Percentiles rank a stretch among this genome's conserved stretches.
These are phyloP conservation scores for Bombyx mori DNA, from an alignment of 1,140 invertebrate genomes.

Conservation along the genomic window ASM3026992v2 NC_085114.1:359001-359500, in stretches of 20 bases:
- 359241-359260: background rate
- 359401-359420: slow-evolving; percentile 75
- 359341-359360: no score
- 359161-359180: slow-evolving; percentile 82
- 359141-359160: slow-evolving; percentile 80
- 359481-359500: slow-evolving; percentile 68
- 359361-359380: no score
- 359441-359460: slow-evolving; percentile 74
- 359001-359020: no score
- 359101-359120: slow-evolving; percentile 73
- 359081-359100: slow-evolving; percentile 25
- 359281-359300: no score
- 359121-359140: slow-evolving; percentile 76
- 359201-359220: slow-evolving; percentile 81
- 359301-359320: no score
- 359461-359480: slow-evolving; percentile 68
- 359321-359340: no score
- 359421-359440: slow-evolving; percentile 80
- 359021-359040: no score
- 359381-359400: background rate
- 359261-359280: no score
- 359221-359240: slow-evolving; percentile 43
- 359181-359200: slow-evolving; percentile 79
- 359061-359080: no score
- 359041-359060: no score